phyloP scores from a whole-genome alignment of 2,113 vertebrate species.

The Dissostichus mawsoni region DNA sequence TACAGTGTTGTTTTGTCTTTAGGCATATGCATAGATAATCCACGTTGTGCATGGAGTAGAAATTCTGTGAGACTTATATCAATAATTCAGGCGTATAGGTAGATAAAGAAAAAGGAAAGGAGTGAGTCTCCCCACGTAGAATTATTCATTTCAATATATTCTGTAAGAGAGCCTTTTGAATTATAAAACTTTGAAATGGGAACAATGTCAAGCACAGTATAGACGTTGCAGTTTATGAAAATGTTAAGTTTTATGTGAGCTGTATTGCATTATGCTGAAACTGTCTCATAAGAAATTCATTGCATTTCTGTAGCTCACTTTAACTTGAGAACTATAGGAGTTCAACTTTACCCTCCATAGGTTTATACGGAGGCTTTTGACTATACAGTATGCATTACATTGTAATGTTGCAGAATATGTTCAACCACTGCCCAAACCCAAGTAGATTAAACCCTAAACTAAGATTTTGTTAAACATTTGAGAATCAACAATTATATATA shows the following conservation, averaged over 20 bases:
- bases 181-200: conserved; percentile 59
- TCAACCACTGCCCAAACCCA: conserved; percentile 7
- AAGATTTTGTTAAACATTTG: neutral
- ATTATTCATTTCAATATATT: conserved; percentile 72
- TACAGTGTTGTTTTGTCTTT: conserved; percentile 79
- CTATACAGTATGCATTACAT: neutral
- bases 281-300: conserved; percentile 37
- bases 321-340: conserved; percentile 5
- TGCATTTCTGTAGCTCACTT: conserved; percentile 31
- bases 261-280: conserved; percentile 40
- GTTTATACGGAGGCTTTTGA: conserved; percentile 11
- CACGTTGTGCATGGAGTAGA: conserved; percentile 43
- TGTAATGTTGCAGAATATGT: conserved; percentile 9
- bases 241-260: conserved; percentile 22
- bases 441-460: neutral
- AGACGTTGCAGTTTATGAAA: conserved; percentile 44
- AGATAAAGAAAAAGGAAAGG: conserved; percentile 33
- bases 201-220: conserved; percentile 41
- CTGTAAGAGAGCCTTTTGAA: conserved; percentile 60
- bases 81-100: conserved; percentile 78
- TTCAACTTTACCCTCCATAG: neutral
- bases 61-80: conserved; percentile 70
- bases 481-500: too few relatives aligned
- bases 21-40: conserved; percentile 77
- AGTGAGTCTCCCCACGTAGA: conserved; percentile 45